Percentiles rank a stretch among this genome's conserved stretches.
Conservation (phyloP, 2,797 vertebrate genomes). For the Mus spretus region DNA sequence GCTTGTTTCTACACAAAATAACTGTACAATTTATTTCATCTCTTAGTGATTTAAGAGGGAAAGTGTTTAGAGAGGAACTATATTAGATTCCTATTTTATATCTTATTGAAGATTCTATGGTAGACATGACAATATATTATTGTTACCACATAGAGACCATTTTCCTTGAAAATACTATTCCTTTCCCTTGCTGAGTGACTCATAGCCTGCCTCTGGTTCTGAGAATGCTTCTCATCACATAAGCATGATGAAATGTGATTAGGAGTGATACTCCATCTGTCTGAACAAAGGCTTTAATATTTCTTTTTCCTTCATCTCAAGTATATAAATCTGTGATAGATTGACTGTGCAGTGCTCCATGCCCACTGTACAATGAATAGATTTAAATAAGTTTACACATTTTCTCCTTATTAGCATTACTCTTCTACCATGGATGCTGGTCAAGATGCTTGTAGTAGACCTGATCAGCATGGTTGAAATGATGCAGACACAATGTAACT, state of each 20-base stretch:
- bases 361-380: background rate
- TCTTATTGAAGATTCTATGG: background rate
- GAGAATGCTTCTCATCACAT: background rate
- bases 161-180: background rate
- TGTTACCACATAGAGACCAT: background rate
- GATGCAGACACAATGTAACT: background rate
- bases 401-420: background rate
- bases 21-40: background rate
- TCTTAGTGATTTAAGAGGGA: constrained; percentile 1
- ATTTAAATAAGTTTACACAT: background rate
- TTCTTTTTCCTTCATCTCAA: background rate
- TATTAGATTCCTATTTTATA: background rate
- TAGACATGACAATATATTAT: background rate
- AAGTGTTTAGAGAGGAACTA: background rate
- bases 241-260: background rate
- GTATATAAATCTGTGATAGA: background rate
- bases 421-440: background rate
- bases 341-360: background rate
- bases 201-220: background rate
- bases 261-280: background rate
- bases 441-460: background rate
- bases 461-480: background rate
- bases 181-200: background rate
- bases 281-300: background rate
- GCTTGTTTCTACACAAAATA: background rate